Evolutionary conservation across 1,140 invertebrate species (phyloP).

Genomic region (Calycopis cecrops): DNA sequence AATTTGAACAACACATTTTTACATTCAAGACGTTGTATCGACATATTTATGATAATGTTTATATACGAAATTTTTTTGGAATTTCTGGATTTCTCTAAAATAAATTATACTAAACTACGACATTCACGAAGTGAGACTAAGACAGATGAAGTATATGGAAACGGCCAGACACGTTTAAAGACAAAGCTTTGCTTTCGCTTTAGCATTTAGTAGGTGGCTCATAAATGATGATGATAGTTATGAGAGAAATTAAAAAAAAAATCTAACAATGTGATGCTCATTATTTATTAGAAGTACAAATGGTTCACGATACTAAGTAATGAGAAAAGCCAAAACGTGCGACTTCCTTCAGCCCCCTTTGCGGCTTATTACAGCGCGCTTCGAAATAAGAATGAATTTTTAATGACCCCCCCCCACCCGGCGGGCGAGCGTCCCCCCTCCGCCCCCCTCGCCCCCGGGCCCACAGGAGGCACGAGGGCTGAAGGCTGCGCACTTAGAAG

Average conservation of each 20-base stretch:
- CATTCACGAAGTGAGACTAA: too few relatives aligned
- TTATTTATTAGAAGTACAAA: slow-evolving; percentile 25
- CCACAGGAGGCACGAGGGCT: slow-evolving; percentile 27
- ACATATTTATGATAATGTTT: too few relatives aligned
- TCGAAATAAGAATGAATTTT: slow-evolving; percentile 73
- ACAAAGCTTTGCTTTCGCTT: too few relatives aligned
- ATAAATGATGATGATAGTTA: too few relatives aligned
- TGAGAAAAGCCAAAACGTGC: slow-evolving; percentile 44
- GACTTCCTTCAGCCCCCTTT: slow-evolving; percentile 32
- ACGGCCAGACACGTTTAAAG: too few relatives aligned
- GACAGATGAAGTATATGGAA: too few relatives aligned
- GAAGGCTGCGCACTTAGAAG: slow-evolving; percentile 68
- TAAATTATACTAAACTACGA: too few relatives aligned
- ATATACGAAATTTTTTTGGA: too few relatives aligned
- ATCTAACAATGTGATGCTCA: neutral
- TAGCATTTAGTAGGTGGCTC: too few relatives aligned
- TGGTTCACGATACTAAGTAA: slow-evolving; percentile 42
- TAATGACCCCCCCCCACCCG: slow-evolving; percentile 54
- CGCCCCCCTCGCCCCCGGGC: slow-evolving; percentile 32
- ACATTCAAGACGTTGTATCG: too few relatives aligned
- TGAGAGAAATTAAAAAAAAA: slow-evolving; percentile 1
- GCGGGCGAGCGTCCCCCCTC: slow-evolving; percentile 23
- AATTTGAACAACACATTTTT: too few relatives aligned
- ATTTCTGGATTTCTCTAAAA: too few relatives aligned
- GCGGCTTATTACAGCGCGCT: slow-evolving; percentile 57